These are phyloP conservation scores for Drosophila mulleri DNA, from an alignment of 2,888 invertebrate genomes.

Conservation along the genomic window DNA sequence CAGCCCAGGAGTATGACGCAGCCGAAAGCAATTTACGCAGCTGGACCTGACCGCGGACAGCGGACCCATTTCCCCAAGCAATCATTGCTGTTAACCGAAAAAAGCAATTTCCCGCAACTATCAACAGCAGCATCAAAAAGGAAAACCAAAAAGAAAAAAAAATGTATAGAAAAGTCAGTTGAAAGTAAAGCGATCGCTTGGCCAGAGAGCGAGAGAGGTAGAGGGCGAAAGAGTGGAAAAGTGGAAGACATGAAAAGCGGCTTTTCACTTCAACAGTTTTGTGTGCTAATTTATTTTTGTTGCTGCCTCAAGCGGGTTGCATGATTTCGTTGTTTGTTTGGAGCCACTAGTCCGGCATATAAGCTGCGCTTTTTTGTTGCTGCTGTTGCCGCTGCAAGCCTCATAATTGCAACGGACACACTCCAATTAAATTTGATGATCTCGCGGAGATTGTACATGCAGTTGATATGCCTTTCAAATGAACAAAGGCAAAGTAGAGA, in stretches of 20 bases:
- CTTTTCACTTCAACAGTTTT: slow-evolving; percentile 80
- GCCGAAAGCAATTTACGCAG: slow-evolving; percentile 60
- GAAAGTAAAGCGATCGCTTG: slow-evolving; percentile 59
- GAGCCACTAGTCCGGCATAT: slow-evolving; percentile 55
- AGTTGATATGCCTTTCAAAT: slow-evolving; percentile 58
- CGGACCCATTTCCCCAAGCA: slow-evolving; percentile 30
- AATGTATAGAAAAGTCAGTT: slow-evolving; percentile 47
- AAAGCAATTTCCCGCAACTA: slow-evolving; percentile 68
- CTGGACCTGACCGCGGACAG: slow-evolving; percentile 35
- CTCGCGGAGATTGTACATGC: slow-evolving; percentile 72
- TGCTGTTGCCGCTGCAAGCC: slow-evolving; percentile 43
- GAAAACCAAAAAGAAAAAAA: slow-evolving; percentile 32
- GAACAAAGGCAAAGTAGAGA: slow-evolving; percentile 66
- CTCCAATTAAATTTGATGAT: slow-evolving; percentile 80
- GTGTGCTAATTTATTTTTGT: slow-evolving; percentile 78
- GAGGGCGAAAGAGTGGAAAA: neutral
- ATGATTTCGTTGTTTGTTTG: slow-evolving; percentile 54
- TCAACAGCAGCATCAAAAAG: slow-evolving; percentile 50
- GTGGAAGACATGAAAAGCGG: slow-evolving; percentile 71
- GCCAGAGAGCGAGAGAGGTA: neutral
- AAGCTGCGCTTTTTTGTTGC: slow-evolving; percentile 65
- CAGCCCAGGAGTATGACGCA: slow-evolving; percentile 41
- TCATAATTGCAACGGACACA: slow-evolving; percentile 78
- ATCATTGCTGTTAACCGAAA: slow-evolving; percentile 48
- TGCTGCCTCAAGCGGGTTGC: slow-evolving; percentile 51